Conservation (phyloP, 2,113 vertebrate species). For the Oncorhynchus kisutch region DNA sequence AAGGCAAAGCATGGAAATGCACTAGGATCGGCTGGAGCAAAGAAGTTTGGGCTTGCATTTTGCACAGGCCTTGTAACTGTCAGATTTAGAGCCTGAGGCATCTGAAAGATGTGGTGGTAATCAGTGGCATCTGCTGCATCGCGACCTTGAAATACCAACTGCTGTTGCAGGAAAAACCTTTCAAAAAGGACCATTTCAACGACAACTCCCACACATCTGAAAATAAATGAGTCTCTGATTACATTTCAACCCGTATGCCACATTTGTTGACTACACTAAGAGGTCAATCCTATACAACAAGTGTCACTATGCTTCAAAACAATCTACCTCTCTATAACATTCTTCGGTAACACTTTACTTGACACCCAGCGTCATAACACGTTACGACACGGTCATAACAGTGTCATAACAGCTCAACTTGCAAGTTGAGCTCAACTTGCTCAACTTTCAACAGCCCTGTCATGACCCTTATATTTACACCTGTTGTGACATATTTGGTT, state of each 20-base stretch:
- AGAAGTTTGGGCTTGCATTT: slow-evolving; percentile 11
- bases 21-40: slow-evolving; percentile 20
- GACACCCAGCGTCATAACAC: no score
- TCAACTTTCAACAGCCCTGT: no score
- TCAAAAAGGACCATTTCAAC: neutral
- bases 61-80: slow-evolving; percentile 3
- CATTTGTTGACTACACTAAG: neutral
- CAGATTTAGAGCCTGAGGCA: neutral
- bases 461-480: no score
- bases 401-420: no score
- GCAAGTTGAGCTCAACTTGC: no score
- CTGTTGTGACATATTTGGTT: no score
- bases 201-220: neutral
- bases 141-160: slow-evolving; percentile 32
- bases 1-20: slow-evolving; percentile 11
- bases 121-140: neutral
- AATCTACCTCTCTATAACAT: slow-evolving; percentile 12
- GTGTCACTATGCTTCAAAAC: neutral
- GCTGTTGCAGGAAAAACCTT: neutral
- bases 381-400: no score
- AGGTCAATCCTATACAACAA: neutral
- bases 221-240: neutral
- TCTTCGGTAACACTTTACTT: neutral
- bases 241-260: neutral
- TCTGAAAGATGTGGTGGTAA: neutral